Conservation (phyloP, 2,888 invertebrate genomes). For the Ypsolopha scabrella region DNA sequence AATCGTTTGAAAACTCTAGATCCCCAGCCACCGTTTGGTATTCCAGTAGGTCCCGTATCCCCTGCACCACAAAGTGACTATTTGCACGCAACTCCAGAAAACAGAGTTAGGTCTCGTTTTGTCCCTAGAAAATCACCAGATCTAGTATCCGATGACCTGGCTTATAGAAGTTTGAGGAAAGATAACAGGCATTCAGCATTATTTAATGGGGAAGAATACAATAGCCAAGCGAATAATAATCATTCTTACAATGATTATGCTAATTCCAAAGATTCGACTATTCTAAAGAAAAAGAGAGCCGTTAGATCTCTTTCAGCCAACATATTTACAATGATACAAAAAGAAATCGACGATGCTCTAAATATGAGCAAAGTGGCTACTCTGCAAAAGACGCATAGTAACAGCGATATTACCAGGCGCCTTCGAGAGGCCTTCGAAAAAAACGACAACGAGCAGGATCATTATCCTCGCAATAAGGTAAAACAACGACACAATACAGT, state of each 20-base stretch:
- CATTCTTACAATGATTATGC: slow-evolving; percentile 42
- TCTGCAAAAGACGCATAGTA: slow-evolving; percentile 73
- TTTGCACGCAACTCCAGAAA: slow-evolving; percentile 80
- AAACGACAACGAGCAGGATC: slow-evolving; percentile 53
- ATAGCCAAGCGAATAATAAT: slow-evolving; percentile 59
- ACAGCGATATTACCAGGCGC: slow-evolving; percentile 69
- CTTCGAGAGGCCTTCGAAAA: slow-evolving; percentile 57
- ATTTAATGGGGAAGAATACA: slow-evolving; percentile 57
- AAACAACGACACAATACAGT: slow-evolving; percentile 65
- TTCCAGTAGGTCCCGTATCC: slow-evolving; percentile 86
- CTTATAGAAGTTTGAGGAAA: slow-evolving; percentile 86
- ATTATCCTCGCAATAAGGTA: slow-evolving; percentile 62
- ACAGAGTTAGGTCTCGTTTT: slow-evolving; percentile 70
- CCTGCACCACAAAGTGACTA: slow-evolving; percentile 87
- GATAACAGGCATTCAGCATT: slow-evolving; percentile 74
- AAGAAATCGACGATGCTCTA: slow-evolving; percentile 71
- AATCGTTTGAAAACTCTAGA: slow-evolving; percentile 78
- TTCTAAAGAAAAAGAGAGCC: slow-evolving; percentile 80
- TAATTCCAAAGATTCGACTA: slow-evolving; percentile 46
- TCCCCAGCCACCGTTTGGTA: slow-evolving; percentile 91
- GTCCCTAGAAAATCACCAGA: slow-evolving; percentile 81
- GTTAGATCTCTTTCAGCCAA: slow-evolving; percentile 87
- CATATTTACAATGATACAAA: slow-evolving; percentile 81
- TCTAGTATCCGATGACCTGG: slow-evolving; percentile 88
- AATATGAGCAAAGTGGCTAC: slow-evolving; percentile 61